Evolutionary conservation across 2,797 vertebrate species (phyloP), one percentile per base, ranked within the genome.

Genomic region (Psittacula derbiana): DNA sequence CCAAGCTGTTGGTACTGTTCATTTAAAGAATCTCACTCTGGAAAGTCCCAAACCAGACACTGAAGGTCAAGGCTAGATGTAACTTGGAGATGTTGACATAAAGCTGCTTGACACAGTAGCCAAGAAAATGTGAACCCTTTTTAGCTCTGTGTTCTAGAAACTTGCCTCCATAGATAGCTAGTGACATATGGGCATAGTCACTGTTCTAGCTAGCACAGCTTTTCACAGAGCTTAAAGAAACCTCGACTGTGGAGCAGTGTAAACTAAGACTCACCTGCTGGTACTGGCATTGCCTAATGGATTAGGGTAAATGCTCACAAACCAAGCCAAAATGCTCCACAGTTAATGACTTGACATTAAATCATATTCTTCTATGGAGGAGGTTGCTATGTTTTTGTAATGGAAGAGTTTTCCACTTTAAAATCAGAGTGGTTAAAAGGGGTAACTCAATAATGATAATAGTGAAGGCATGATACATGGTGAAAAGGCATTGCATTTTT

Each of bases 21-120:
- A 41, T 79, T 83, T 80, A 65, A 76, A 88, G 49, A 78, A 65
- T 58, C 58, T 72, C 53, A 15, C 49, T n/a, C 61, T 52, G 73
- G 84, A 92, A 95, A 94, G 79, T 88, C 61, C 69, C 65, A 67
- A 65, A 66, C n/a, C 50, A 84, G 82, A 69, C 18, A 31, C 15
- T 72, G 85, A 95, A 95, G 90, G 92, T 96, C 93, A 94, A 86
- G 40, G 50, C 73, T 84, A 58, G 76, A 73, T 92, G 85, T 96
- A 96, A 96, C 79, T 70, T 81, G 89, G 95, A 92, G 89, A 92
- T n/a, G 41, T 88, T 96, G 91, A 93, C 7, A 10, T 81, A 94
- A 87, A 88, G 46, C n/a, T 55, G 80, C 66, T 93, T 81, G 66
- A 60, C 80, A 88, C 0, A 2, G 70, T 25, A 93, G 95, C 94